phyloP scores from a whole-genome alignment of 2,888 invertebrate species.

The Dione vanillae region DNA sequence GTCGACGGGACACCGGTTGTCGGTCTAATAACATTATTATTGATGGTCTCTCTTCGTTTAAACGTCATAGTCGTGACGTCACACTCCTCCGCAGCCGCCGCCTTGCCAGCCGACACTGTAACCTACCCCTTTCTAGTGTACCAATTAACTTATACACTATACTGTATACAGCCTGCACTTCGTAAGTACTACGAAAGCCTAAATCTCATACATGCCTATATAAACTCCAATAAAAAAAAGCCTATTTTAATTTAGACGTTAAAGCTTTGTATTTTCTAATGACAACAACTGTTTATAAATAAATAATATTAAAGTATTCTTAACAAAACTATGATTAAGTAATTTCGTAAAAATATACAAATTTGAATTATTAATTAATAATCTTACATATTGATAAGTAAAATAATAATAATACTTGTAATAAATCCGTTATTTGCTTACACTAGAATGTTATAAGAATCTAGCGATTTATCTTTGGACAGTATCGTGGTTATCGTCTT shows the following conservation, averaged over 20 bases:
- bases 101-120: constrained; percentile 2
- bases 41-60: constrained; percentile 20
- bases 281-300: no score
- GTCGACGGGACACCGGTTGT: constrained; percentile 4
- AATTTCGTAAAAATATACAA: no score
- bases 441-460: not conserved
- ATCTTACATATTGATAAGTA: not conserved
- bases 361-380: no score
- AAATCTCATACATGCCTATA: no score
- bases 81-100: not conserved
- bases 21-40: constrained; percentile 38
- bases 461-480: not conserved
- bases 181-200: not conserved
- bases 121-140: not conserved
- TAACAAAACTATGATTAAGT: no score
- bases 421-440: not conserved
- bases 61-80: not conserved
- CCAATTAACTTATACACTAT: not conserved
- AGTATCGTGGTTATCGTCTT: not conserved
- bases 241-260: no score
- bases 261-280: no score
- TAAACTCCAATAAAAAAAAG: no score
- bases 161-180: no score
- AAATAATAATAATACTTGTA: not conserved
- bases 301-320: no score